phyloP scores from a whole-genome alignment of 2,113 vertebrate genomes.

The Cyanocitta stelleri region DNA sequence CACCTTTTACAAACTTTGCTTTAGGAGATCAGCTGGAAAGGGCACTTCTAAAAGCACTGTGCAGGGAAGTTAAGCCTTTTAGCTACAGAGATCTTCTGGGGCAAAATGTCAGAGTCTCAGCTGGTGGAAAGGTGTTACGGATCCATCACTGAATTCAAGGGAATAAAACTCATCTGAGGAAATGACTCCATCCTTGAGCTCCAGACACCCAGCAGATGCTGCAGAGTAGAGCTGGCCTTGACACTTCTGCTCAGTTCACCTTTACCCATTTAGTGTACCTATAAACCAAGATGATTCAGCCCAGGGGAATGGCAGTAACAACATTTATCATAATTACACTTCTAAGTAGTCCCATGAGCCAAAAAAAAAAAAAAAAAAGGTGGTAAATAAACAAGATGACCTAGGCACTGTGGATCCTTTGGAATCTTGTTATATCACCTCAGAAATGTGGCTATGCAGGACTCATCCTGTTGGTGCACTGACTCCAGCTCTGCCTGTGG shows the following conservation, averaged over 20 bases:
- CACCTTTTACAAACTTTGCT: background rate
- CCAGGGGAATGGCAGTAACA: background rate
- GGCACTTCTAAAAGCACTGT: background rate
- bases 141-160: background rate
- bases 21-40: background rate
- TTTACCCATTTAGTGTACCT: background rate
- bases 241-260: background rate
- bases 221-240: background rate
- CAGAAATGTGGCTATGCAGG: background rate
- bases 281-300: background rate
- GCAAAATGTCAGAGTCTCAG: background rate
- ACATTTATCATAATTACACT: background rate
- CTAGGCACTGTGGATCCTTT: background rate
- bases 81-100: background rate
- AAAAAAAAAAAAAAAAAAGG: no score
- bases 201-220: background rate
- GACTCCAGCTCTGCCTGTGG: background rate
- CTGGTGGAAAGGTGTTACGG: background rate
- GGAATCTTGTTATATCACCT: background rate
- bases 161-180: background rate
- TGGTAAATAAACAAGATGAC: background rate
- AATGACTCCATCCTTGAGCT: background rate
- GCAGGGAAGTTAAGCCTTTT: background rate
- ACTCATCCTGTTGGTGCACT: background rate
- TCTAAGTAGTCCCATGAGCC: background rate